These are phyloP conservation scores for Gastrophysa polygoni DNA, from an alignment of 2,888 invertebrate species.

Conservation along the genomic window DNA sequence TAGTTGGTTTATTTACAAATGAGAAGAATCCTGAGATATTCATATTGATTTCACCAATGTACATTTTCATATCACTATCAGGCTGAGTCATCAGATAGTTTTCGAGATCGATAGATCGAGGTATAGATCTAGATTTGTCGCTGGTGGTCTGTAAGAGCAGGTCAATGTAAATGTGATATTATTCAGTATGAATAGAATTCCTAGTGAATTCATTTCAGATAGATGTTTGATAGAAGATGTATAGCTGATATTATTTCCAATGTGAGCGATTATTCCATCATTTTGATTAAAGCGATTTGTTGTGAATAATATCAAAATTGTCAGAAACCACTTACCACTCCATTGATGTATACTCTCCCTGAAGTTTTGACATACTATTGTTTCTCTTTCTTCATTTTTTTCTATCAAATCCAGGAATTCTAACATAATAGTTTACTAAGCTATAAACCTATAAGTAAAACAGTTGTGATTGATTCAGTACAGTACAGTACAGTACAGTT, in stretches of 20 bases:
- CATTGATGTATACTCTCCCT: neutral
- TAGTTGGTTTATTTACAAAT: conserved; percentile 16
- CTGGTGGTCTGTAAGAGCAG: conserved; percentile 13
- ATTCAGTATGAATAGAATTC: conserved; percentile 4
- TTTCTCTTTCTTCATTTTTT: neutral
- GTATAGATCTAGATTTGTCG: conserved; percentile 7
- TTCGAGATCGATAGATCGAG: conserved; percentile 8
- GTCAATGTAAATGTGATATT: conserved; percentile 4
- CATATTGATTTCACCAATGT: conserved; percentile 14
- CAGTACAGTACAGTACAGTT: too few relatives aligned
- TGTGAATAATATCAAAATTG: neutral
- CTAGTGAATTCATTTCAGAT: conserved; percentile 10
- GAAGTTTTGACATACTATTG: neutral
- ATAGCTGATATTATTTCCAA: conserved; percentile 3
- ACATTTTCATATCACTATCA: conserved; percentile 10
- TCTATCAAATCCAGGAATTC: neutral
- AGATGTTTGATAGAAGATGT: neutral
- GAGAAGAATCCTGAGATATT: conserved; percentile 8
- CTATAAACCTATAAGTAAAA: too few relatives aligned
- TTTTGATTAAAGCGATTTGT: neutral
- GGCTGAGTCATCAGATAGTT: neutral
- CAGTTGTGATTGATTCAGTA: too few relatives aligned
- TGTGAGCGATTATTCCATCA: conserved; percentile 7
- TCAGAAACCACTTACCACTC: neutral
- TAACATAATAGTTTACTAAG: too few relatives aligned